Conservation (phyloP, 2,113 vertebrate genomes). For the Bubo blakistoni region DNA sequence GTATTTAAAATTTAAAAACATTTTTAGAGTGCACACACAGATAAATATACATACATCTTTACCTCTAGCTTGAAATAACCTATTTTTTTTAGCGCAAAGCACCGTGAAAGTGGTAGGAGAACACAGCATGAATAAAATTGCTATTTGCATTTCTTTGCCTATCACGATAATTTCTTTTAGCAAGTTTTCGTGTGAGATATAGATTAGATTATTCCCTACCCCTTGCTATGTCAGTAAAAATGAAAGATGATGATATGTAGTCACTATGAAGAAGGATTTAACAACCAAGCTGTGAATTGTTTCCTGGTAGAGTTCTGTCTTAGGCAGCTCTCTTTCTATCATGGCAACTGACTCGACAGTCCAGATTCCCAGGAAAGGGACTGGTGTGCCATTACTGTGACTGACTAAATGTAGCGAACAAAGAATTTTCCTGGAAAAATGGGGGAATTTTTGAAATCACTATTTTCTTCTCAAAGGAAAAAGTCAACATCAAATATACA, state of each 20-base stretch:
- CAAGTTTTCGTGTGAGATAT: not conserved
- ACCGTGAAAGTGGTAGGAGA: not conserved
- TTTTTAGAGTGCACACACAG: not conserved
- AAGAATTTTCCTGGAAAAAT: not conserved
- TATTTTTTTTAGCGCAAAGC: not conserved
- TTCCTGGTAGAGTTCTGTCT: not conserved
- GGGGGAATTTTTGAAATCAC: not conserved
- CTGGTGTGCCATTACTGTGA: not conserved
- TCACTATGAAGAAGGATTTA: not conserved
- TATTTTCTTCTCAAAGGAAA: not conserved
- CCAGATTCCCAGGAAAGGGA: not conserved
- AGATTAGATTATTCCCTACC: not conserved
- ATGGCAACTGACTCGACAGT: not conserved
- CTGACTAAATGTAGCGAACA: not conserved
- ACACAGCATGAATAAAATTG: not conserved
- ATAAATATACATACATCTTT: not conserved
- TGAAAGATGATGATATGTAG: not conserved
- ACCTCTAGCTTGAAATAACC: not conserved
- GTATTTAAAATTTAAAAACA: not conserved
- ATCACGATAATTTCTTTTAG: not conserved
- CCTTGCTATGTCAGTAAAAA: not conserved
- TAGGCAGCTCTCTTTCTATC: not conserved
- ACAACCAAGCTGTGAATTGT: not conserved
- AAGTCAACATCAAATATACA: not conserved
- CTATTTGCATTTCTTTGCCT: not conserved